Percentiles rank a stretch among this genome's conserved stretches.
Conservation (phyloP, 2,888 invertebrate genomes). For the Aplocera efformata region DNA sequence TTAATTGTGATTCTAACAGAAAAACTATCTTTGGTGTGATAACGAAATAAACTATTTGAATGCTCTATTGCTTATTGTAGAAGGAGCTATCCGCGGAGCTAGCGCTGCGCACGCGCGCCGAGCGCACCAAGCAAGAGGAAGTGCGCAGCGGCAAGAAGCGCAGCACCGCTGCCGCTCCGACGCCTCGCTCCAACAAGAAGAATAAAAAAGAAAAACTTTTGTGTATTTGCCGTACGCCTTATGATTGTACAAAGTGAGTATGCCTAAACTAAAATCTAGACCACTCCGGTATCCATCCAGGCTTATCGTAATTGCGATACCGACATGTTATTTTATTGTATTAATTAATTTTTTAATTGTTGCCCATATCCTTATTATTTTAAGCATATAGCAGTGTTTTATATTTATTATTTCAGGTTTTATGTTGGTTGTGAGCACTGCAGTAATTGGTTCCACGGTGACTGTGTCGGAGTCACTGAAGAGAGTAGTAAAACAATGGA, state of each 20-base stretch:
- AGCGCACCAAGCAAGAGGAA: constrained; percentile 85
- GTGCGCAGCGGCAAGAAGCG: constrained; percentile 70
- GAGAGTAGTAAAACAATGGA: constrained; percentile 94
- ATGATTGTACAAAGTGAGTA: constrained; percentile 94
- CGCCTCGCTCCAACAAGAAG: constrained; percentile 45
- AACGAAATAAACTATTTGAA: too few species aligned
- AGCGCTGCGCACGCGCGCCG: constrained; percentile 85
- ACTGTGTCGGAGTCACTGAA: constrained; percentile 96
- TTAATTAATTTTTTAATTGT: too few species aligned
- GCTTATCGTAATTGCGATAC: too few species aligned
- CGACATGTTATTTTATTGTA: too few species aligned
- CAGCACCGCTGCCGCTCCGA: constrained; percentile 29
- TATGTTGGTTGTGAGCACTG: constrained; percentile 99
- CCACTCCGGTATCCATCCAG: too few species aligned
- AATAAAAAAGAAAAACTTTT: constrained; percentile 89
- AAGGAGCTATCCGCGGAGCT: constrained; percentile 88
- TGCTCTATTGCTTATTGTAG: constrained; percentile 57
- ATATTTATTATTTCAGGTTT: constrained; percentile 82
- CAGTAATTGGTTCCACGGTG: constrained; percentile 99
- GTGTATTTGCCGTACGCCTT: constrained; percentile 95
- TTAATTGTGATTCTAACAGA: too few species aligned
- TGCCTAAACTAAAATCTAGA: too few species aligned
- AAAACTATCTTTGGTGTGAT: too few species aligned
- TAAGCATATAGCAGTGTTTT: background rate
- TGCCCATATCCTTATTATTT: too few species aligned